Base-by-base conservation (phyloP, 2,797 vertebrate genomes). In the Eulemur coronatus region DNA sequence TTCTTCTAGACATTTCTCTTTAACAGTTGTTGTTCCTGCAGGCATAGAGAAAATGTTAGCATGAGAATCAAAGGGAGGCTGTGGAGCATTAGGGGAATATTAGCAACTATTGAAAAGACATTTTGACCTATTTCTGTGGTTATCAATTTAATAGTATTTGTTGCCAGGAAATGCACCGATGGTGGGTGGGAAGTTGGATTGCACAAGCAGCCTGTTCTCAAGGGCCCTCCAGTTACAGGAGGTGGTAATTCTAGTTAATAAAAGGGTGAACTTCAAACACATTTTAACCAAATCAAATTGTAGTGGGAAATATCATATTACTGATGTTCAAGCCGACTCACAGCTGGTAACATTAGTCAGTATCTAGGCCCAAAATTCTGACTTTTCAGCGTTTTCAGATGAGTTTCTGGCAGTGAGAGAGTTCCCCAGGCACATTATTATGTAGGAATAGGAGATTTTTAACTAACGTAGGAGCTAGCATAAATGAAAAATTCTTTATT, bases 211-310 rank as follows among this genome's bases (percentile, higher is more conserved):
- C 78, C 81, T 96, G 76, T 92, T 98, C 97, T 98, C 96, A 82
- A 92, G 94, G 95, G 96, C 91, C 97, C 84, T 96, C 69, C 98
- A 72, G 96, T 97, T 98, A 97, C 92, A 97, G 97, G 93, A 97
- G 97, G 97, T 98, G 97, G 97, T 97, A 95, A 98, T 97, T 98
- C 96, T 96, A 94, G 97, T 98, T 98, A 98, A 98, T 98, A 97
- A 96, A 97, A 97, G 97, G 97, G 97, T 96, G 93, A 96, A 97
- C 97, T 97, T 98, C 97, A 98, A 97, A 98, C 96, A 97, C 94
- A 92, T 96, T 95, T 97, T 98, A 98, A 97, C 97, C 95, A 97
- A 97, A 98, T 98, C 97, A 98, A 96, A 97, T 97, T 98, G 97
- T 98, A 97, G 96, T 8, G n/a, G 96, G 97, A 97, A 98, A 97